These are phyloP conservation scores for Salvator merianae DNA, from an alignment of 2,113 vertebrate genomes.

Conservation along the genomic window DNA sequence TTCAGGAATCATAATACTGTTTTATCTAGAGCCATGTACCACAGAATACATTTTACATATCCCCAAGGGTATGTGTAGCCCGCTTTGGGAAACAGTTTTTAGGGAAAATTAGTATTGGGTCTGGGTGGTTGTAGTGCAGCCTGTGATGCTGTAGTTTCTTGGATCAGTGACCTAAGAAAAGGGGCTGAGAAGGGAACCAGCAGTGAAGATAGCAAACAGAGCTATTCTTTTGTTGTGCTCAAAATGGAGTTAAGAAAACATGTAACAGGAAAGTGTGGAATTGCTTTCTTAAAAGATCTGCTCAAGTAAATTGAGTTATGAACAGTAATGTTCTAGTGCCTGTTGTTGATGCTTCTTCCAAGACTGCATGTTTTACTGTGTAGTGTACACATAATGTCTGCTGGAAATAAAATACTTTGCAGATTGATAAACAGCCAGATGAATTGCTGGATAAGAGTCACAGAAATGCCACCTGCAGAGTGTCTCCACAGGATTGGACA, in stretches of 20 bases:
- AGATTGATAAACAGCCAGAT: background rate
- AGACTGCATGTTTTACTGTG: background rate
- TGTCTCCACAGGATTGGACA: no score
- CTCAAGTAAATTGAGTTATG: background rate
- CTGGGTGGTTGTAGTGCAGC: background rate
- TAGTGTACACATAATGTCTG: background rate
- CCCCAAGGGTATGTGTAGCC: no score
- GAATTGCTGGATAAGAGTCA: background rate
- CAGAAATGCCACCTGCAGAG: background rate
- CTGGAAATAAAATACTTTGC: background rate
- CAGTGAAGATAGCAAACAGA: background rate
- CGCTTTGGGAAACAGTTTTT: background rate
- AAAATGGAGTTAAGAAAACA: background rate
- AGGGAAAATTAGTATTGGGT: background rate
- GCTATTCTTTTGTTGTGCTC: background rate
- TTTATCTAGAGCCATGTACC: no score
- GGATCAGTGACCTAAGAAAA: background rate
- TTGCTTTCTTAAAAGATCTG: background rate
- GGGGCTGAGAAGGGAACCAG: background rate
- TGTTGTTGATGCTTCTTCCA: background rate
- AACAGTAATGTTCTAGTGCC: background rate
- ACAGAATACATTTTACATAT: no score
- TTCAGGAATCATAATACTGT: no score
- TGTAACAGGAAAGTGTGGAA: background rate
- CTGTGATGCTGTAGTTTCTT: background rate